Percentiles rank a stretch among this genome's conserved stretches.
Evolutionary conservation across 1,140 invertebrate species (phyloP).

Genomic region (Trissolcus basalis): DNA sequence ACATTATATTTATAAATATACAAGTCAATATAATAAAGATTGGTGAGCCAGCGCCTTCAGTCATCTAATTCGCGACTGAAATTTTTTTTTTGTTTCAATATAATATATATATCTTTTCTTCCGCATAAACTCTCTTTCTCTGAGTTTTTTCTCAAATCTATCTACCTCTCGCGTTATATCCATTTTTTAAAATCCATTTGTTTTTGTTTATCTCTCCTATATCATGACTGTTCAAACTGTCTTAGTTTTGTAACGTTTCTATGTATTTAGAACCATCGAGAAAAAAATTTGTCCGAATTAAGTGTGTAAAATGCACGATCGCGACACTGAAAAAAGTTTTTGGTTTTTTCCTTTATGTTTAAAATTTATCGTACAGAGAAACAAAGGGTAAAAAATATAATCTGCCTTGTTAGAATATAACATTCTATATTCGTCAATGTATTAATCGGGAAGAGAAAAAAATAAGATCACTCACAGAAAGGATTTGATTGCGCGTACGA

Average conservation of each 20-base stretch:
- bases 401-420: conserved; percentile 37
- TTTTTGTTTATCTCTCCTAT: too few relatives aligned
- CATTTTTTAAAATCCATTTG: too few relatives aligned
- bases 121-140: conserved; percentile 14
- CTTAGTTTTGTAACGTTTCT: too few relatives aligned
- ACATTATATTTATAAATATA: conserved; percentile 73
- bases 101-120: conserved; percentile 61
- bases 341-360: too few relatives aligned
- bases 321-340: background rate
- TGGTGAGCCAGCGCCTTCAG: conserved; percentile 66
- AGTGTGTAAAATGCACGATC: conserved; percentile 6
- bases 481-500: conserved; percentile 14
- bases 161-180: background rate
- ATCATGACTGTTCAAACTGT: too few relatives aligned
- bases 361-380: conserved; percentile 4
- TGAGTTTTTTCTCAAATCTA: background rate
- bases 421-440: conserved; percentile 45
- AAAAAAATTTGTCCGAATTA: background rate
- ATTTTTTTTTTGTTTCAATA: conserved; percentile 24
- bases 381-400: conserved; percentile 47
- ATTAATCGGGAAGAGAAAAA: conserved; percentile 15
- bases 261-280: too few relatives aligned
- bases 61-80: conserved; percentile 27
- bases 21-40: conserved; percentile 70
- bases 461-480: conserved; percentile 27